Evolutionary conservation across 2,888 invertebrate genomes (phyloP).

Genomic region (Eupithecia centaureata): DNA sequence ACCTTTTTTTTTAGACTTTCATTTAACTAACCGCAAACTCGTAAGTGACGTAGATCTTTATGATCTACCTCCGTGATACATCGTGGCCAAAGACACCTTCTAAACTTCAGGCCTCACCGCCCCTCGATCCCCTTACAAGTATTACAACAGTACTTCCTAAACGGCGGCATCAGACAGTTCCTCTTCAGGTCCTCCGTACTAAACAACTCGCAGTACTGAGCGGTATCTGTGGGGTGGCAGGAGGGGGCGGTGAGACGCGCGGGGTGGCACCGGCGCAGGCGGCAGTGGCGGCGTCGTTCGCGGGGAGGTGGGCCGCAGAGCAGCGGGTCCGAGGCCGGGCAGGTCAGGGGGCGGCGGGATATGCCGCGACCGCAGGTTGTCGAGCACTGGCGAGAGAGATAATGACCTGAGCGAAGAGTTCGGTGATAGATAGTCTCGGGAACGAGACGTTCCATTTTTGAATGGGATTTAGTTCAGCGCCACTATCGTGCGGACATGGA

Average conservation of each 20-base stretch:
- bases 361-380: constrained; percentile 84
- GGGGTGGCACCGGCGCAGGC: constrained; percentile 61
- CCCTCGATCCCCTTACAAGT: constrained; percentile 67
- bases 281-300: constrained; percentile 79
- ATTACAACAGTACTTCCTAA: constrained; percentile 85
- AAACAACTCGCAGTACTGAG: constrained; percentile 79
- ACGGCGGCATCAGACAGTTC: constrained; percentile 84
- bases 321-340: constrained; percentile 76
- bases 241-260: constrained; percentile 47
- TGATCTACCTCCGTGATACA: too few relatives aligned
- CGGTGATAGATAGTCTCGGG: neutral
- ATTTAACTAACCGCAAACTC: too few relatives aligned
- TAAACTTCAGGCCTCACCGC: neutral
- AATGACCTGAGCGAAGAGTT: neutral
- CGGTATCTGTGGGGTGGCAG: constrained; percentile 67
- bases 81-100: too few relatives aligned
- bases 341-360: constrained; percentile 80
- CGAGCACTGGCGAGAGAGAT: constrained; percentile 82
- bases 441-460: neutral
- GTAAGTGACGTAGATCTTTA: too few relatives aligned
- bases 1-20: neutral
- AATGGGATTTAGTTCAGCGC: neutral
- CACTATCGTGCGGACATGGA: neutral
- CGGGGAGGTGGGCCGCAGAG: constrained; percentile 83
- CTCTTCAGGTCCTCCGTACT: constrained; percentile 66